phyloP scores from a whole-genome alignment of 2,797 vertebrate genomes.

The Fistularia commersonii region DNA sequence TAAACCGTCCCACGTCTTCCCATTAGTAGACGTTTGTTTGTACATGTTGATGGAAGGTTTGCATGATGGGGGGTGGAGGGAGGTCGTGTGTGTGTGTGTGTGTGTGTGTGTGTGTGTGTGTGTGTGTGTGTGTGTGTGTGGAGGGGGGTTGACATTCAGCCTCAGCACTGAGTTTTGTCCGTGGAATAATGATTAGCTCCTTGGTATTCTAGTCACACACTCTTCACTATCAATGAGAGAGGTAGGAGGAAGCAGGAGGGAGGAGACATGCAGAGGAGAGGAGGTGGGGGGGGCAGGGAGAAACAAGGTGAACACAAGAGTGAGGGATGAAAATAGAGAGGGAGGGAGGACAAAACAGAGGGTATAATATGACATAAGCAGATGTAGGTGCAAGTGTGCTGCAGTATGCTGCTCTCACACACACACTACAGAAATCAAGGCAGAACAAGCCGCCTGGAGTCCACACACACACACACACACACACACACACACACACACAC shows the following conservation, averaged over 20 bases:
- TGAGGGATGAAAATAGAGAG: constrained; percentile 40
- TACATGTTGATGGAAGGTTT: constrained; percentile 38
- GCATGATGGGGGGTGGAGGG: constrained; percentile 37
- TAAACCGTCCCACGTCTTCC: too few relatives aligned
- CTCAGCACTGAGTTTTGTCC: constrained; percentile 62
- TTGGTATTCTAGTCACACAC: constrained; percentile 80
- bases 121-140: constrained; percentile 27
- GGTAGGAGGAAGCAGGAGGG: constrained; percentile 30
- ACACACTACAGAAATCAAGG: constrained; percentile 11
- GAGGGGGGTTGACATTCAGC: constrained; percentile 75
- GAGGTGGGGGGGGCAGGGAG: constrained; percentile 18
- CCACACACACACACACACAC: constrained; percentile 13
- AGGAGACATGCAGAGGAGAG: constrained; percentile 12
- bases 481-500: constrained; percentile 13
- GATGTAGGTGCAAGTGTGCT: constrained; percentile 11
- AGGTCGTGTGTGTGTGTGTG: constrained; percentile 36
- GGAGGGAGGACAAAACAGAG: constrained; percentile 47
- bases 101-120: constrained; percentile 21
- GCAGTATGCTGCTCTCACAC: constrained; percentile 35
- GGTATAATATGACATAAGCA: constrained; percentile 44
- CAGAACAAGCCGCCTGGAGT: too few relatives aligned
- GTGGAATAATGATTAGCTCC: constrained; percentile 81
- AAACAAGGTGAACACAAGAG: constrained; percentile 59
- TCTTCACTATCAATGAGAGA: constrained; percentile 79
- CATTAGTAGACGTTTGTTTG: constrained; percentile 10